These are phyloP conservation scores for Ceyx cyanopectus DNA, from an alignment of 2,113 vertebrate species.

Conservation along the genomic window DNA sequence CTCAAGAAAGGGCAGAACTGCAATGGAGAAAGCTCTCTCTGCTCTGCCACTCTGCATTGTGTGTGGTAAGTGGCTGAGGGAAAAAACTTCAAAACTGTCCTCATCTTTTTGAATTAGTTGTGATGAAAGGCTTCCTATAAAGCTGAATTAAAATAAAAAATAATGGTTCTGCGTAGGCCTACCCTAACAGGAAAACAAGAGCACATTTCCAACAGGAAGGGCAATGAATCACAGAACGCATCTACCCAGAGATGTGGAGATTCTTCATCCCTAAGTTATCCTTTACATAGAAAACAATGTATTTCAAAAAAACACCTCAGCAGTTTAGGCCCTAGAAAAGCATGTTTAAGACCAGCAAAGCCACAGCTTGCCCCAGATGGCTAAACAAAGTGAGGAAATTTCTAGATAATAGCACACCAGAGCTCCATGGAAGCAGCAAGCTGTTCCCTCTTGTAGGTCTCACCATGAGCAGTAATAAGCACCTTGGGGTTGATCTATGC, in stretches of 20 bases:
- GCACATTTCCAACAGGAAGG: not conserved
- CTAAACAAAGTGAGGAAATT: not conserved
- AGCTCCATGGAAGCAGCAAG: not conserved
- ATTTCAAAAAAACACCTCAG: not conserved
- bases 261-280: not conserved
- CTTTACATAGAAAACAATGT: not conserved
- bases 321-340: not conserved
- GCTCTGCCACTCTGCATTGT: not conserved
- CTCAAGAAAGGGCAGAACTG: not conserved
- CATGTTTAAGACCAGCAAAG: not conserved
- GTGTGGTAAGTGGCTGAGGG: not conserved
- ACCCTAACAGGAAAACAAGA: not conserved
- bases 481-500: rapidly evolving
- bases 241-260: not conserved
- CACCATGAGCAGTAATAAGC: not conserved
- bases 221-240: not conserved
- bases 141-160: not conserved
- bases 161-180: not conserved
- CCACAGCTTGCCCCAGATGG: not conserved
- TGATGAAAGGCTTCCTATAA: not conserved
- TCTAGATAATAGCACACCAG: not conserved
- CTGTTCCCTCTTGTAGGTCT: not conserved
- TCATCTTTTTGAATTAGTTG: not conserved
- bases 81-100: not conserved
- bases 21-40: not conserved